Base-by-base conservation (phyloP, 23 tunicate genomes). In the Styela clava region DNA sequence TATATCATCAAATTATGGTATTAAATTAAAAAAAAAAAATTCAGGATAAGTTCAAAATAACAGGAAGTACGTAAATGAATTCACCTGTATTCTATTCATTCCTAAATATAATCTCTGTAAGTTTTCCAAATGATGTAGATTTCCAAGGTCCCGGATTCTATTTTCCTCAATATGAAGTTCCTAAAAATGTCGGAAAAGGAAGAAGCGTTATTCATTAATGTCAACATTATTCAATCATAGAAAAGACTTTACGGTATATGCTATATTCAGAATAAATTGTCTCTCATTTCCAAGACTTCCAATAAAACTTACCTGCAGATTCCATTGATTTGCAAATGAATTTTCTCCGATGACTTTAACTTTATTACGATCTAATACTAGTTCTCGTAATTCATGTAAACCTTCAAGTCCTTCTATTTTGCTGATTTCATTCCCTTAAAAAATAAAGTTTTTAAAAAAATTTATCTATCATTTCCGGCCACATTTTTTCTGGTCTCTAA, bases 121-220 rank as follows among this genome's bases (percentile, higher is more conserved):
- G 52, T 95, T 95, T 82, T 86, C 99, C 44, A 95, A 68, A 78
- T 86, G 91, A 68, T 90, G 95, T 2, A 95, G 74, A 76, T 95
- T 89, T 71, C 88, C 87, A 30, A 95, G 74, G 74, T 95, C 95
- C 3, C 91, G 65, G 2, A 95, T 61, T 2, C 99, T 86, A 62
- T 95, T 95, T 64, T 86, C 92, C 64, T 95, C 99, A 81, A 95
- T 34, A 61, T 95, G 99, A 34, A 95, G 87, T 63, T 95, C 99
- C 95, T 95, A 36, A 1, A 71, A 18, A 26, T 29, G 31, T 52
- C 23, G 12, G 29, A 51, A 5, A 77, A 26, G 12, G 16, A 35
- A 27, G 30, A 26, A 18, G 20, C 27, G 20, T 69, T 18, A 24
- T 69, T 26, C 22, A n/a, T 16, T 69, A 69, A 24, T 25, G 22